Percentiles rank a stretch among this genome's conserved stretches.
Conservation (phyloP, 2,888 invertebrate species). For the Tethea ocularis region DNA sequence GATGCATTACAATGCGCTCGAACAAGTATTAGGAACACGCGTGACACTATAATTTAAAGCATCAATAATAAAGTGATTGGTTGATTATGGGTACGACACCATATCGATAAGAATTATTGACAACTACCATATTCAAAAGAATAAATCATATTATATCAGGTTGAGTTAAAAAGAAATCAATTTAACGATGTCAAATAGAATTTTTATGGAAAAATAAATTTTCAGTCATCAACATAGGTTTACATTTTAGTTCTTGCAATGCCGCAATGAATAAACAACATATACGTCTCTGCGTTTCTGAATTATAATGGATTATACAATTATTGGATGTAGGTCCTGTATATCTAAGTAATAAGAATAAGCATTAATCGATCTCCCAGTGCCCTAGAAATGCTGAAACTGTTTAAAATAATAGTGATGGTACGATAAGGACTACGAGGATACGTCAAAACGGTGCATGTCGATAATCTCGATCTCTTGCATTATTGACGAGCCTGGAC, state of each 20-base stretch:
- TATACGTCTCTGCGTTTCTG: background rate
- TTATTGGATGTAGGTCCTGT: background rate
- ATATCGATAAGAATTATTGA: background rate
- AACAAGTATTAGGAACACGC: slow-evolving; percentile 55
- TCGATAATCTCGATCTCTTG: slow-evolving; percentile 73
- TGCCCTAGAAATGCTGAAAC: slow-evolving; percentile 60
- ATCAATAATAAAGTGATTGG: slow-evolving; percentile 39
- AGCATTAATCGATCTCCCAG: slow-evolving; percentile 63
- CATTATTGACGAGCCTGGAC: slow-evolving; percentile 73
- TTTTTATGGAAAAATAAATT: too few relatives aligned
- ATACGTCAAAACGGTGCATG: slow-evolving; percentile 75
- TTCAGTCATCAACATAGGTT: too few relatives aligned
- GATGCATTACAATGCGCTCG: slow-evolving; percentile 51
- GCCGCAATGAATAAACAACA: background rate
- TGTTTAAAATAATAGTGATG: slow-evolving; percentile 76
- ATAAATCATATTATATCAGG: too few relatives aligned
- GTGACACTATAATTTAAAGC: slow-evolving; percentile 62
- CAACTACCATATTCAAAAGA: background rate
- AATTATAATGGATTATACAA: background rate
- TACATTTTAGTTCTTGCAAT: background rate
- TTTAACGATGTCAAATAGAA: too few relatives aligned
- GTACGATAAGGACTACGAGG: slow-evolving; percentile 63
- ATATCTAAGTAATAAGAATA: slow-evolving; percentile 13
- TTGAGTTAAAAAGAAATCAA: too few relatives aligned
- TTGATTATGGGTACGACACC: background rate